Evolutionary conservation across 1,140 invertebrate genomes (phyloP).

Genomic region (Kradibia gibbosae): DNA sequence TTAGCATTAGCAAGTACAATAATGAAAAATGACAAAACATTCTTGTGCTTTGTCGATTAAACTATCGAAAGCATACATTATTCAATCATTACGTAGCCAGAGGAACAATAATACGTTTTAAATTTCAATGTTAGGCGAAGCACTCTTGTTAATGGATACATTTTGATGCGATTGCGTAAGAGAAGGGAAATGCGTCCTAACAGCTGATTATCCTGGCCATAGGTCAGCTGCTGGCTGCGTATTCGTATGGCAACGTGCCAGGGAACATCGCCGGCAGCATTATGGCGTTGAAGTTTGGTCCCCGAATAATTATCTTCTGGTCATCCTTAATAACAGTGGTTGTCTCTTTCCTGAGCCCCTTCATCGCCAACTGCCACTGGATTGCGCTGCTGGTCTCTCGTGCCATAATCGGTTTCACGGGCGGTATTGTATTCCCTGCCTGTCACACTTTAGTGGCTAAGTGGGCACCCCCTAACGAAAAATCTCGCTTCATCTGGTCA

Average conservation of each 20-base stretch:
- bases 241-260: slow-evolving; percentile 72
- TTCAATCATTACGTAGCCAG: too few species aligned
- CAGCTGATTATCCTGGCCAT: slow-evolving; percentile 51
- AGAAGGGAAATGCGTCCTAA: neutral
- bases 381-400: slow-evolving; percentile 49
- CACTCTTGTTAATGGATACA: too few species aligned
- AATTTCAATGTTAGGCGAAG: too few species aligned
- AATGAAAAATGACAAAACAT: too few species aligned
- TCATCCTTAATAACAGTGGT: slow-evolving; percentile 76
- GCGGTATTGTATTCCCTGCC: slow-evolving; percentile 79
- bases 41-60: too few species aligned
- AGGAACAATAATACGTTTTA: too few species aligned
- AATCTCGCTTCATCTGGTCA: slow-evolving; percentile 80
- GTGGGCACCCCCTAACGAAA: slow-evolving; percentile 82
- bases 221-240: slow-evolving; percentile 77
- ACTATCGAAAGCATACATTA: too few species aligned
- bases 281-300: slow-evolving; percentile 79
- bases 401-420: slow-evolving; percentile 66
- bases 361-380: slow-evolving; percentile 71
- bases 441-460: slow-evolving; percentile 79
- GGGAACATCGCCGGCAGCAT: slow-evolving; percentile 76
- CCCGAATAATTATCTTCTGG: slow-evolving; percentile 78
- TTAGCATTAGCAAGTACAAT: too few species aligned
- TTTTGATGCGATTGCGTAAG: neutral
- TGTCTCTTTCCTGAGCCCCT: slow-evolving; percentile 78